Conservation (phyloP, 2,797 vertebrate genomes). For the Malacoctenus gilli region DNA sequence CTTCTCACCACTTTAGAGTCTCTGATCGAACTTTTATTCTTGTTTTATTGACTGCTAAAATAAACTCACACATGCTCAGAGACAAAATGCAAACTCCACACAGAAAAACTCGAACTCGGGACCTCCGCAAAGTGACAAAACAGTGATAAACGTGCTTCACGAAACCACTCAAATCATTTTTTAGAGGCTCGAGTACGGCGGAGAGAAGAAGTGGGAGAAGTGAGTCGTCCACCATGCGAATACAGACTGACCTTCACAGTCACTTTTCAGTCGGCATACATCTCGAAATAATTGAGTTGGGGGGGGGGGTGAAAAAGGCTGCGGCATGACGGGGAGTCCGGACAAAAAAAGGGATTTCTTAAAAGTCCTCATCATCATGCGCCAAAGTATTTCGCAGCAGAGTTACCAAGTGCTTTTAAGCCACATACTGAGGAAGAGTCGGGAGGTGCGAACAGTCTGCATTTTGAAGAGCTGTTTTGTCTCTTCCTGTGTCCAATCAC, state of each 20-base stretch:
- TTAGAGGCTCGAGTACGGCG: too few species aligned
- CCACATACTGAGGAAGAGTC: not conserved
- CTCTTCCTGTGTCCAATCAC: not conserved
- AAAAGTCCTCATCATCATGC: conserved; percentile 8
- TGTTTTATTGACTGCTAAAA: too few species aligned
- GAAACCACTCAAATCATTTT: too few species aligned
- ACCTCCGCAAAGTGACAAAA: too few species aligned
- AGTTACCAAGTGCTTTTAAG: conserved; percentile 1
- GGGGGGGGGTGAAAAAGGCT: conserved; percentile 5
- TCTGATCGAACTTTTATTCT: too few species aligned
- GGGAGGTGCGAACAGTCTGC: not conserved
- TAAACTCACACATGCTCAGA: too few species aligned
- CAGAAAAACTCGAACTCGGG: too few species aligned
- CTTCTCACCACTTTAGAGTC: too few species aligned
- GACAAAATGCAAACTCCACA: too few species aligned
- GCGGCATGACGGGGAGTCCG: not conserved
- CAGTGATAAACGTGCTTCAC: too few species aligned
- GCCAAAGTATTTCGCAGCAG: not conserved
- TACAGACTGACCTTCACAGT: conserved; percentile 1
- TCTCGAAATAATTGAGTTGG: too few species aligned
- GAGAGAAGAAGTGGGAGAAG: not conserved
- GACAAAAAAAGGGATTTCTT: not conserved
- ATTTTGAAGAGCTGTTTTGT: not conserved
- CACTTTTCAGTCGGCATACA: too few species aligned
- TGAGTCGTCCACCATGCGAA: conserved; percentile 2